Evolutionary conservation across 2,113 vertebrate genomes (phyloP).

Genomic region (Herpetotheres cachinnans): DNA sequence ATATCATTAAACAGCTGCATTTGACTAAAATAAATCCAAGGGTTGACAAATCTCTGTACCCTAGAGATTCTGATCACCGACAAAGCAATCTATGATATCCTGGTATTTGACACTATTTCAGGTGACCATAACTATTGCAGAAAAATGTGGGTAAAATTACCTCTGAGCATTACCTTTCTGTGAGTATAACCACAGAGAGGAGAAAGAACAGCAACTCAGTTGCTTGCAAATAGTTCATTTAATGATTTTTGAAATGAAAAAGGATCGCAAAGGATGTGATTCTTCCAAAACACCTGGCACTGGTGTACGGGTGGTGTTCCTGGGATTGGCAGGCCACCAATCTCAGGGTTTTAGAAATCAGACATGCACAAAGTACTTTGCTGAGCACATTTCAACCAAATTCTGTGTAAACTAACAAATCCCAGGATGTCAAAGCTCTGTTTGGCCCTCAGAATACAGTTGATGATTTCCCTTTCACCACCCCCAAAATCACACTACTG

Average conservation of each 20-base stretch:
- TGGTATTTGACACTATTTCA: background rate
- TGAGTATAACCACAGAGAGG: background rate
- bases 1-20: background rate
- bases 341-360: background rate
- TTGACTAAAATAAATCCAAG: background rate
- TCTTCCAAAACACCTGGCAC: background rate
- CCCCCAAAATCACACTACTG: background rate
- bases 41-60: background rate
- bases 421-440: background rate
- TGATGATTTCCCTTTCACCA: background rate
- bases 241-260: background rate
- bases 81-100: background rate
- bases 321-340: background rate
- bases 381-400: background rate
- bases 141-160: background rate
- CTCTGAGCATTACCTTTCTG: background rate
- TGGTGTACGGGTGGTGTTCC: background rate
- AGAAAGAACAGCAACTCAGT: background rate
- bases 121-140: background rate
- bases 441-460: background rate
- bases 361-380: background rate
- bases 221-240: background rate
- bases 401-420: background rate
- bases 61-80: background rate
- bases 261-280: background rate